A percentile compares a stretch with the other conserved stretches of the same genome.
These are phyloP conservation scores for Cremastinae sp. DNA, from an alignment of 2,888 invertebrate species.

Conservation along the genomic window DNA sequence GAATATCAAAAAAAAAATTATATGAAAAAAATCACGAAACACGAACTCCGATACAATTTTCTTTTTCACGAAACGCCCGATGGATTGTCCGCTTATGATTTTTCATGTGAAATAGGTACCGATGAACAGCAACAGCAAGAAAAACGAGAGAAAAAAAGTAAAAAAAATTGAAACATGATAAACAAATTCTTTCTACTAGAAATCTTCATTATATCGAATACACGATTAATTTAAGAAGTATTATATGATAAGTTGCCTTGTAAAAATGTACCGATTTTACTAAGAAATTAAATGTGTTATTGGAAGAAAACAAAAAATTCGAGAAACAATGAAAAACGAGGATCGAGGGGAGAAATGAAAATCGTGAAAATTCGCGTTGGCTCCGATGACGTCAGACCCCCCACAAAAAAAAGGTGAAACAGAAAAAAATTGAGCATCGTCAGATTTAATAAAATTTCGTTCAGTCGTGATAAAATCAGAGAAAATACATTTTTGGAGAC, in stretches of 20 bases:
- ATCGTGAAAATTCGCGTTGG: slow-evolving; percentile 12
- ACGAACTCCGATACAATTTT: background rate
- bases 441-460: slow-evolving; percentile 23
- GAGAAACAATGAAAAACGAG: background rate
- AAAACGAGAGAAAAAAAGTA: background rate
- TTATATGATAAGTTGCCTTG: slow-evolving; percentile 75
- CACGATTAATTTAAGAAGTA: slow-evolving; percentile 71
- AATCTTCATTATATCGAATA: slow-evolving; percentile 62
- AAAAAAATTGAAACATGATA: slow-evolving; percentile 10
- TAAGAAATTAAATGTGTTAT: slow-evolving; percentile 76
- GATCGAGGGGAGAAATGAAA: slow-evolving; percentile 24
- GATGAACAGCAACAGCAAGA: background rate
- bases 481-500: slow-evolving; percentile 23
- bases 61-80: slow-evolving; percentile 11
- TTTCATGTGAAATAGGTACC: slow-evolving; percentile 20
- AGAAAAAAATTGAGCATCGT: slow-evolving; percentile 12
- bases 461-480: slow-evolving; percentile 31
- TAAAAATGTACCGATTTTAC: slow-evolving; percentile 76
- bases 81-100: slow-evolving; percentile 25
- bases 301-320: slow-evolving; percentile 64
- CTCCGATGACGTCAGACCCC: background rate
- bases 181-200: slow-evolving; percentile 39
- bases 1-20: slow-evolving; percentile 4
- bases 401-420: no score
- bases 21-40: background rate